Conservation (phyloP, 1,140 invertebrate species). For the Drosophila biarmipes region DNA sequence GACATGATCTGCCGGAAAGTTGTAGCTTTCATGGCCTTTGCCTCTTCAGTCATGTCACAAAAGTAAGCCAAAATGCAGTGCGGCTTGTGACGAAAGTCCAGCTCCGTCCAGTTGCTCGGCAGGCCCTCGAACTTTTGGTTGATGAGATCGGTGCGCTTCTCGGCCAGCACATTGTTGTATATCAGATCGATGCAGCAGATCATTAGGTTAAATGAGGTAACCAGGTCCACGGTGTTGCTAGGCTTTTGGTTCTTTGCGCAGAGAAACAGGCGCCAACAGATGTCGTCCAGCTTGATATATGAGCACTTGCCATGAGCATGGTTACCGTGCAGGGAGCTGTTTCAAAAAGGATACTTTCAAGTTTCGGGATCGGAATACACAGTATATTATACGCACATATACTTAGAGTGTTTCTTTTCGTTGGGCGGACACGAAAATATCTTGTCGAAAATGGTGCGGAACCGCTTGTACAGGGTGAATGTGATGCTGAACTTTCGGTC, state of each 20-base stretch:
- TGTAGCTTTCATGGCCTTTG: conserved; percentile 96
- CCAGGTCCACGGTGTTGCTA: conserved; percentile 94
- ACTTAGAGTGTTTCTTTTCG: conserved; percentile 90
- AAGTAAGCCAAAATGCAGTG: conserved; percentile 94
- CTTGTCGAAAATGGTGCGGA: conserved; percentile 93
- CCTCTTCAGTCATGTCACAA: conserved; percentile 94
- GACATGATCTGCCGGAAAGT: conserved; percentile 89
- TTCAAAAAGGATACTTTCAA: conserved; percentile 84
- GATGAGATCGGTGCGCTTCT: conserved; percentile 92
- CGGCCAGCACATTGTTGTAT: conserved; percentile 93
- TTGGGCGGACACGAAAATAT: conserved; percentile 89
- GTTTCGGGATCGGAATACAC: not conserved
- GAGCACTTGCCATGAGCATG: conserved; percentile 84
- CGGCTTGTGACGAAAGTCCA: conserved; percentile 88
- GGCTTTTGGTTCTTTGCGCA: conserved; percentile 94
- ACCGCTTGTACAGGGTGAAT: conserved; percentile 97
- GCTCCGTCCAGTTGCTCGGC: conserved; percentile 89
- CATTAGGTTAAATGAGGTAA: conserved; percentile 97
- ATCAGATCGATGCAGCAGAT: conserved; percentile 96
- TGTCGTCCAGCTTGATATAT: conserved; percentile 93
- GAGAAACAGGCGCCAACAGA: conserved; percentile 97
- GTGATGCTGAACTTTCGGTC: conserved; percentile 98
- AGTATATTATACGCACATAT: conserved; percentile 83
- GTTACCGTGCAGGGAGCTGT: conserved; percentile 86
- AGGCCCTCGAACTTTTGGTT: conserved; percentile 93